These are phyloP conservation scores for Cephalotes varians DNA, from an alignment of 2,888 invertebrate genomes.

Conservation along the genomic window DNA sequence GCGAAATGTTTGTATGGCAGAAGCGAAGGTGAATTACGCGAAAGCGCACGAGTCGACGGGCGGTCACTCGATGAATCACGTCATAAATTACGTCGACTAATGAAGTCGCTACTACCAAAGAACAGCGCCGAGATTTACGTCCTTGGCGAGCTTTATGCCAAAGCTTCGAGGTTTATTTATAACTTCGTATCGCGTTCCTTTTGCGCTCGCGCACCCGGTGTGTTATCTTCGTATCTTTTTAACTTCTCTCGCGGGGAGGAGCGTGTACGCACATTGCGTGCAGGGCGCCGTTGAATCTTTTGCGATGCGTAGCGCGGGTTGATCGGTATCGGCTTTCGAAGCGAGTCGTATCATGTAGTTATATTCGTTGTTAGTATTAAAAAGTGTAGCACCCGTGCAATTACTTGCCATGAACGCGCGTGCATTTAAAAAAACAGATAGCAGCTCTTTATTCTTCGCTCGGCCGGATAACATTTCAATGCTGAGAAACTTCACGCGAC, in stretches of 20 bases:
- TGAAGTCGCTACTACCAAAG: slow-evolving; percentile 79
- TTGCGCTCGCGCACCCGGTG: not conserved
- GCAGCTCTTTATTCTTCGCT: slow-evolving; percentile 58
- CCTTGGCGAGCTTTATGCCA: slow-evolving; percentile 70
- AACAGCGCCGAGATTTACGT: slow-evolving; percentile 77
- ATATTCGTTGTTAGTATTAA: slow-evolving; percentile 37
- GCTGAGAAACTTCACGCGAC: slow-evolving; percentile 74
- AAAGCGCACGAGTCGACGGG: slow-evolving; percentile 58
- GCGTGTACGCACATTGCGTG: not conserved
- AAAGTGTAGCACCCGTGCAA: slow-evolving; percentile 31
- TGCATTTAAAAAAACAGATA: slow-evolving; percentile 41
- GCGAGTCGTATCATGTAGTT: slow-evolving; percentile 8
- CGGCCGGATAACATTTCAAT: slow-evolving; percentile 72
- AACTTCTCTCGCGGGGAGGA: not conserved
- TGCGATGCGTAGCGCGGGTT: slow-evolving; percentile 31
- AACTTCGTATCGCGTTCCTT: slow-evolving; percentile 40
- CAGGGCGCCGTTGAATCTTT: slow-evolving; percentile 13
- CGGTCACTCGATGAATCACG: slow-evolving; percentile 73
- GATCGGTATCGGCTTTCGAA: slow-evolving; percentile 36
- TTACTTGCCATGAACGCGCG: slow-evolving; percentile 33
- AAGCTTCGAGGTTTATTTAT: slow-evolving; percentile 77
- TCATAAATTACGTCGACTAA: slow-evolving; percentile 80
- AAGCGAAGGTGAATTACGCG: slow-evolving; percentile 52
- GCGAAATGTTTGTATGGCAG: slow-evolving; percentile 58
- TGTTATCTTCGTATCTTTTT: slow-evolving; percentile 47